Conservation (phyloP, 2,113 vertebrate species). For the Heterotilapia buettikoferi region DNA sequence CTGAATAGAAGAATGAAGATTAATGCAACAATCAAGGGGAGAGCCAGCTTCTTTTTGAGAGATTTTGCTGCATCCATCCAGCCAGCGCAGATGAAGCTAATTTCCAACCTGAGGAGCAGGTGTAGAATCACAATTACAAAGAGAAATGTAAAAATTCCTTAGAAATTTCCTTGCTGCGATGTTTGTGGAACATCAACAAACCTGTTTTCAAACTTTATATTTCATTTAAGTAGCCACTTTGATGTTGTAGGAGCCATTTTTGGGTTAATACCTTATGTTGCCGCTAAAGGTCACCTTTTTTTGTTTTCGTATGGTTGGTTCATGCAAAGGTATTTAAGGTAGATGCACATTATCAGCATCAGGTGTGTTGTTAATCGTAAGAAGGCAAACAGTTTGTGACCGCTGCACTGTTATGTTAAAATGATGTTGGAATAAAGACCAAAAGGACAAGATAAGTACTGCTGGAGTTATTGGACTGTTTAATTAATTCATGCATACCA, state of each 20-base stretch:
- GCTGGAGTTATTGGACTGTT: no score
- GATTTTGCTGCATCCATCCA: background rate
- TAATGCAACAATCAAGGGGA: background rate
- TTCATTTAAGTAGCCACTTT: background rate
- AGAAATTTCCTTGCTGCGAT: background rate
- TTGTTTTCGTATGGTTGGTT: no score
- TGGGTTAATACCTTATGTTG: no score
- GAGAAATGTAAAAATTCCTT: background rate
- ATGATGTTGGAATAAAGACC: no score
- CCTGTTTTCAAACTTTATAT: background rate
- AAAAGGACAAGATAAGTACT: no score
- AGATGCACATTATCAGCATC: accelerated
- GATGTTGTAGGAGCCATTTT: background rate
- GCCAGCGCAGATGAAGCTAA: background rate
- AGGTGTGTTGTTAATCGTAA: no score
- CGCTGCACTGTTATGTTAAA: no score
- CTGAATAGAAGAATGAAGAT: background rate
- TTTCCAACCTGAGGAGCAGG: background rate
- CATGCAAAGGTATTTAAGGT: no score
- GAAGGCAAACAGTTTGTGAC: no score
- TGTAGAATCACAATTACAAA: background rate
- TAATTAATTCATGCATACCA: no score
- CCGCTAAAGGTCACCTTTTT: no score
- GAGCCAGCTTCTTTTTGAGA: background rate
- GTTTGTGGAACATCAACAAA: background rate